These are phyloP conservation scores for Lepidocyrtoides sp. DNA, from an alignment of 2,888 invertebrate species.

Conservation along the genomic window DNA sequence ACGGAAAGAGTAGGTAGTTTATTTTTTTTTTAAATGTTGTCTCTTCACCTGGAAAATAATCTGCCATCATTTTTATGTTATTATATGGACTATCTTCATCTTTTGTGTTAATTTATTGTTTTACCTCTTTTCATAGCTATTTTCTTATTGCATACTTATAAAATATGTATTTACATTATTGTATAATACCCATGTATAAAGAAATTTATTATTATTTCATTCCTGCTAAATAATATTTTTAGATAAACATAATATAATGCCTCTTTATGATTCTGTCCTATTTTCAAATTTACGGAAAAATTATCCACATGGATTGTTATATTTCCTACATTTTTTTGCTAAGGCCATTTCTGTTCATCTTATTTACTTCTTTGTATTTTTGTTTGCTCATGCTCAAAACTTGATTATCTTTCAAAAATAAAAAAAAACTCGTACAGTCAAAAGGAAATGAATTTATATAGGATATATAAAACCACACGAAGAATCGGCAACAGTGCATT, in stretches of 20 bases:
- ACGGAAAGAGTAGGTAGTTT: no score
- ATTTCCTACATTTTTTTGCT: neutral
- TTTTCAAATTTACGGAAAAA: neutral
- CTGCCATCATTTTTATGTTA: neutral
- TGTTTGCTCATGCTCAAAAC: slow-evolving; percentile 4
- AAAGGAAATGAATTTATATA: neutral
- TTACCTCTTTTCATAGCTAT: neutral
- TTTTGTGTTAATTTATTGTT: slow-evolving; percentile 18
- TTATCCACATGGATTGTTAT: neutral
- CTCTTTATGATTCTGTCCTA: slow-evolving; percentile 13
- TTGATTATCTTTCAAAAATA: neutral
- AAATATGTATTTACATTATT: neutral
- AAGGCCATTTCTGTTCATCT: slow-evolving; percentile 20
- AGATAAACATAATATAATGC: neutral
- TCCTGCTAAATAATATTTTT: neutral
- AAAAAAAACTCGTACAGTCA: neutral
- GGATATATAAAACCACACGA: no score
- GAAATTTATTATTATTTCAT: neutral
- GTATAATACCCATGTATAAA: neutral
- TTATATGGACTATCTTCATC: neutral
- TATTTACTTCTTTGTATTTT: neutral
- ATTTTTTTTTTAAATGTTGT: neutral
- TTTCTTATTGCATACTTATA: neutral
- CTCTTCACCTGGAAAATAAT: neutral
- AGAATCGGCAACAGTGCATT: no score